Base-by-base conservation (phyloP, 2,888 invertebrate species). In the Nemotelus nigrinus region DNA sequence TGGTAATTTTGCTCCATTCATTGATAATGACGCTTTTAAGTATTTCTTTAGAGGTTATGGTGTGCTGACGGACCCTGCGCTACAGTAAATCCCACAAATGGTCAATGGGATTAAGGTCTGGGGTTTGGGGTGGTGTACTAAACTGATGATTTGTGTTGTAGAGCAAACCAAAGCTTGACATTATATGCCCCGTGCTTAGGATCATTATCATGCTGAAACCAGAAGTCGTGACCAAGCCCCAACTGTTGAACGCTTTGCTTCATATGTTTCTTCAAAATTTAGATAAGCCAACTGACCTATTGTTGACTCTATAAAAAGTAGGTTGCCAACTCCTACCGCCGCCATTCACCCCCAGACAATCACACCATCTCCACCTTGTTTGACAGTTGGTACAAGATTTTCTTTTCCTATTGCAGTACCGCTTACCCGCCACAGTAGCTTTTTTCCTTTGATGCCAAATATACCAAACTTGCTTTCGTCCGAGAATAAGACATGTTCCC, bases 31-130 rank as follows among this genome's bases (percentile, higher is more conserved):
- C 70, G 53, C 41, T 70, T 55, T 50, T 70, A 8, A 70, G 70
- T 53, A 55, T 50, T 55, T 70, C 55, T 44, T 70, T 70, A 10
- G 53, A 55, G 39, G 70, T 55, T 43, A 80, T 78, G 76, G 71
- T 60, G 41, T 77, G 76, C 43, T 77, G 67, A 71, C 80, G 50
- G 44, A 80, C 68, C 43, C 60, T 65, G n/a, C 67, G 44, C 44
- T 77, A 67, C 47, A 80, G 47, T 53, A 70, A 67, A 60, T 76
- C 79, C 80, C 79, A 81, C 25, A 79, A 50, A 70, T 78, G 77
- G 55, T 81, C 80, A 25, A 80, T 80, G 25, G 79, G 80, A 50
- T 80, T 79, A 7, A 79, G 67, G 60, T 81, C 79, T 10, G 79
- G 80, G 7, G 78, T 78, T 70, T 80, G 78, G 8, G 80, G 60